Evolutionary conservation across 2,888 invertebrate species (phyloP).

Genomic region (Bursaphelenchus okinawaensis): DNA sequence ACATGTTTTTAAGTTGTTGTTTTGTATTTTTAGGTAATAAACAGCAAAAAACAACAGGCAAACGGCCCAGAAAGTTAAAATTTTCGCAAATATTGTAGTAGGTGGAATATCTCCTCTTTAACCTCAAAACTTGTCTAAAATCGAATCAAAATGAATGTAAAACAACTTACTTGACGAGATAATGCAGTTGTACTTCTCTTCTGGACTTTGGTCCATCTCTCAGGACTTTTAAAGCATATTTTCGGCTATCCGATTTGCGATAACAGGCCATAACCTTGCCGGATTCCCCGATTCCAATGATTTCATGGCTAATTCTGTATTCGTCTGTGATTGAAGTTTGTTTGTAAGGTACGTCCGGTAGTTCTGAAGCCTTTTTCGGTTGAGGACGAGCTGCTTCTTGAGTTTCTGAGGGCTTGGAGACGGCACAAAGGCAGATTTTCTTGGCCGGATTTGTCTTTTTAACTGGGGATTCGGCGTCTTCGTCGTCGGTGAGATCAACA

Average conservation of each 20-base stretch:
- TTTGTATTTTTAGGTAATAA: too few relatives aligned
- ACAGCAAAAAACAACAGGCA: too few relatives aligned
- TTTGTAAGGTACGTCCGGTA: conserved; percentile 42
- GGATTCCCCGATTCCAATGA: conserved; percentile 91
- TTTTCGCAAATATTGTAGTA: not conserved
- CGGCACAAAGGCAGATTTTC: conserved; percentile 47
- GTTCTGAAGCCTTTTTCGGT: conserved; percentile 16
- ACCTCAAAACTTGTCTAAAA: too few relatives aligned
- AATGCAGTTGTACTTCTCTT: conserved; percentile 90
- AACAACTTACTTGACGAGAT: conserved; percentile 67
- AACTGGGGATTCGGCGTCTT: conserved; percentile 25
- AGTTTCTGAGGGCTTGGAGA: conserved; percentile 35
- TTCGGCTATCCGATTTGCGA: conserved; percentile 70
- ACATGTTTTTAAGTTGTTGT: too few relatives aligned
- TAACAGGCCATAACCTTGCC: conserved; percentile 96
- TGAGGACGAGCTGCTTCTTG: conserved; percentile 37
- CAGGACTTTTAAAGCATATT: conserved; percentile 85
- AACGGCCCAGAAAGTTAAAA: not conserved
- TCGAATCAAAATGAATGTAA: not conserved
- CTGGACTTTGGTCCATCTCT: conserved; percentile 85
- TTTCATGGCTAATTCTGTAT: conserved; percentile 62
- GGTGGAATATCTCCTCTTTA: too few relatives aligned
- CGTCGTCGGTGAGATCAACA: conserved; percentile 38
- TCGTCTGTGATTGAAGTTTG: conserved; percentile 52
- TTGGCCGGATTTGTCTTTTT: conserved; percentile 17